Evolutionary conservation across 2,113 vertebrate species (phyloP), one percentile per base, ranked within the genome.

Genomic region (Ia io): DNA sequence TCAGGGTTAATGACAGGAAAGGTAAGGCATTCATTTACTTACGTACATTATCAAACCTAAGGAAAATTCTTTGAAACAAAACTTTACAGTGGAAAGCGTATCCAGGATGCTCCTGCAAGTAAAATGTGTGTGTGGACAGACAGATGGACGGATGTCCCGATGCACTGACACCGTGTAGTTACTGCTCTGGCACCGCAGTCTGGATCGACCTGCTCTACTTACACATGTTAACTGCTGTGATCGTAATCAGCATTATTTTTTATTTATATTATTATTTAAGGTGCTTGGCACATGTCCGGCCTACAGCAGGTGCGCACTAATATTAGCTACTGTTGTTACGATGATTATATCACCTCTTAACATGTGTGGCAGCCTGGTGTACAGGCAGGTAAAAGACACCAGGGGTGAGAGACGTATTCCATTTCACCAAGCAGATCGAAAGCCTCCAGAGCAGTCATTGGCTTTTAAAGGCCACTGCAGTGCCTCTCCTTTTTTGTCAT

Each of bases 81-180:
- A 32, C 44, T 56, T 9, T 13, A 25, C 47, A 30, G 16, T 65
- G 44, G 4, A 84, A 32, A 65, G 71, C 65, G 18, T 20, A 28
- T 2, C 32, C 6, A 2, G 37, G 20, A 51, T 32, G 23, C 80
- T 53, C 42, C 40, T 13, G 3, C 7, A 49, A 25, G n/a, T 40
- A 9, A 59, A 28, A 18, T 14, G 0, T 11, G 2, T 47, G 47
- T 5, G 42, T 1, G 2, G 37, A 69, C 67, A 4, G 35, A 6
- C 74, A 35, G 16, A 3, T 0, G 11, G 11, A 3, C 0, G 0
- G 37, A 23, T 3, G 1, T 12, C 32, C 28, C 0, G 1, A 16
- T 9, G 6, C 22, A 1, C 35, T 4, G 17, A 16, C 2, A 3
- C 37, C n/a, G 0, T 3, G 4, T 6, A 17, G 28, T 59, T 10